Base-by-base conservation (phyloP, 1,140 invertebrate genomes). In the Nephila pilipes region DNA sequence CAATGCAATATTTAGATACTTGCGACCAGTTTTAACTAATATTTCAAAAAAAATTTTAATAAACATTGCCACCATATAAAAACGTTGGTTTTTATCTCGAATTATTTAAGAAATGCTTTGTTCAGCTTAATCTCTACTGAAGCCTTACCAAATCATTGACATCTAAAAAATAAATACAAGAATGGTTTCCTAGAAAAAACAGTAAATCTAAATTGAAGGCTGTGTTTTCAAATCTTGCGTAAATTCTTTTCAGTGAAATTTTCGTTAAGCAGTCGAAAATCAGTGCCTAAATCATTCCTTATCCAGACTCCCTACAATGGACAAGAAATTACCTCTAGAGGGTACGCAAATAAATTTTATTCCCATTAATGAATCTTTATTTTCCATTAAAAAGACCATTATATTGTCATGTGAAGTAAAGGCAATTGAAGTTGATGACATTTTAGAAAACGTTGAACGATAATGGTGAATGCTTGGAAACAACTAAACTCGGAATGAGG, bases 341-440 rank as follows among this genome's bases (percentile, higher is more conserved):
- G 10, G 36, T 16, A 38, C 46, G 12, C 29, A 46, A 46, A 46
- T 46, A 46, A 81, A 14, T 25, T 54, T 54, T 54, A 14, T 54
- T 16, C 22, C 18, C 38, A 54, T 83, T 83, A 83, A 83, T 83
- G 80, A 55, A 55, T 83, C 80, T 54, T 54, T 29, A n/a, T 55
- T 83, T 32, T 25, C 80, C 80, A 83, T 83, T 83, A 83, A 54
- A n/a, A 83, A 83, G 80, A n/a, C n/a, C 80, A 75, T 75, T 75
- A 75, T 75, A 36, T 75, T 75, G 29, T 75, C 69, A 32, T 75
- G 16, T 36, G 29, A n/a, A 25, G 63, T 29, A 29, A 80, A 46
- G 22, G 38, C 20, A 83, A 83, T 46, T 83, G 38, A 83, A 25
- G 80, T 54, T 55, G 80, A 83, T 83, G 38, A 32, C 80, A 25